Evolutionary conservation across 2,113 vertebrate species (phyloP).

Genomic region (Tachysurus vachellii): DNA sequence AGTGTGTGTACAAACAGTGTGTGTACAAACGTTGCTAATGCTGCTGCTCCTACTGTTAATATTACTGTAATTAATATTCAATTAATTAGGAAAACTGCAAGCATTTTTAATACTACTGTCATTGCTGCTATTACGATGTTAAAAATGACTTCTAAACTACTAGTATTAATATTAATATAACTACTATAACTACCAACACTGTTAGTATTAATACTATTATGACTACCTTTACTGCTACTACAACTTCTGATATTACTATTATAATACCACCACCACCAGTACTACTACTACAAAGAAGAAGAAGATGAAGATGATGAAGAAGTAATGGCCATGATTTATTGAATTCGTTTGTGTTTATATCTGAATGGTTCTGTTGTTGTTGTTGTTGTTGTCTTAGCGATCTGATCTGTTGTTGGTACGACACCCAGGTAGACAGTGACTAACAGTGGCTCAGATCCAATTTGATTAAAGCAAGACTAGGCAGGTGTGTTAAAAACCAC

Average conservation of each 20-base stretch:
- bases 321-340: not conserved
- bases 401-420: not conserved
- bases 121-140: too few species aligned
- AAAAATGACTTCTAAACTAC: too few species aligned
- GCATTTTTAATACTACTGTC: not conserved
- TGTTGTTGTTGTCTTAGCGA: not conserved
- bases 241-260: not conserved
- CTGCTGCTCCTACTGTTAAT: not conserved
- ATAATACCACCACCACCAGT: not conserved
- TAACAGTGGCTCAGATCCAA: not conserved
- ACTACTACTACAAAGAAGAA: not conserved
- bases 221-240: not conserved
- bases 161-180: not conserved
- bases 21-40: too few species aligned
- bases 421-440: not conserved
- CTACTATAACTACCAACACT: not conserved
- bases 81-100: not conserved
- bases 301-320: not conserved
- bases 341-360: not conserved
- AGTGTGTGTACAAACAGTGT: too few species aligned
- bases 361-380: not conserved
- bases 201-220: not conserved
- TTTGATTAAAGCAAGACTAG: not conserved
- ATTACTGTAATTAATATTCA: not conserved
- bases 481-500: not conserved